Percentiles rank a stretch among this genome's conserved stretches.
These are phyloP conservation scores for Iselma pallidipennis DNA, from an alignment of 2,888 invertebrate species.

Conservation along the genomic window DNA sequence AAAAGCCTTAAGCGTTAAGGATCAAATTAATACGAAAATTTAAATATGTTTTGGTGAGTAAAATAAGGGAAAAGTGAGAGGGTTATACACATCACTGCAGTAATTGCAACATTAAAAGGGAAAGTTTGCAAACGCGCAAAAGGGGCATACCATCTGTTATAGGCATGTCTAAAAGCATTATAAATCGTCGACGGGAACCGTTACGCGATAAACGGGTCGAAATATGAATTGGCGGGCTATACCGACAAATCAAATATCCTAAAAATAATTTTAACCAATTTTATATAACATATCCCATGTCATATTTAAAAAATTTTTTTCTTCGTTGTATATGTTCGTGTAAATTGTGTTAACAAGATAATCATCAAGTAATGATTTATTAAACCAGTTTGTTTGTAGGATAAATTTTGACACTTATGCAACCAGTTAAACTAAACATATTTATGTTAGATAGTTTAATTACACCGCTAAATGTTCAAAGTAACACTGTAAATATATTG, in stretches of 20 bases:
- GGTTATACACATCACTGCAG: constrained; percentile 1
- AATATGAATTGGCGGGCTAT: constrained; percentile 6
- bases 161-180: constrained; percentile 16
- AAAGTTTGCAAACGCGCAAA: constrained; percentile 5
- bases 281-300: neutral
- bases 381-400: neutral
- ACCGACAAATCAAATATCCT: neutral
- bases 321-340: neutral
- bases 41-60: neutral
- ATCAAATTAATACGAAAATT: neutral
- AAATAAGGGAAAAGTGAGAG: neutral
- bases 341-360: constrained; percentile 10
- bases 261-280: neutral
- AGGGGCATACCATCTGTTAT: constrained; percentile 17
- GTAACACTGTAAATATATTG: constrained; percentile 6
- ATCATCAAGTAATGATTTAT: constrained; percentile 8
- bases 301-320: neutral
- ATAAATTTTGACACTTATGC: constrained; percentile 12
- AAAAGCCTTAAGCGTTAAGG: no score
- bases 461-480: constrained; percentile 4
- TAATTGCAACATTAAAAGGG: constrained; percentile 14
- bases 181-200: constrained; percentile 12
- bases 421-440: constrained; percentile 19
- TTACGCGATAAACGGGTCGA: constrained; percentile 1
- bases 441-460: constrained; percentile 10